Evolutionary conservation across 2,113 vertebrate genomes (phyloP).

Genomic region (Ciconia stormi): DNA sequence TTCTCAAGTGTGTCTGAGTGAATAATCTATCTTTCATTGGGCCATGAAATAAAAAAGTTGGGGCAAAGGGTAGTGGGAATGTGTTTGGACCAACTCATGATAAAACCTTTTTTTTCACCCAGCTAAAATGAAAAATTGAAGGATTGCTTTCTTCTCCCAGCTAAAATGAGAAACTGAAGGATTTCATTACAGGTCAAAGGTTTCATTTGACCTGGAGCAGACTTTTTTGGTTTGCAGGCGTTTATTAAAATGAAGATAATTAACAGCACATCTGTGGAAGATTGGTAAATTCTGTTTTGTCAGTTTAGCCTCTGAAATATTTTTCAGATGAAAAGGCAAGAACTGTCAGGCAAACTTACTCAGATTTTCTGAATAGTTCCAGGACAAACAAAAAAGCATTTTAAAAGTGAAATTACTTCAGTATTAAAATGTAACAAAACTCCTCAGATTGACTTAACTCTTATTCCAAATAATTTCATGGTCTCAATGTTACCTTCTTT

Average conservation of each 20-base stretch:
- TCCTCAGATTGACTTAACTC: neutral
- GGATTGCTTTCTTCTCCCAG: neutral
- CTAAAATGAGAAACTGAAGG: neutral
- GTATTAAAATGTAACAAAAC: neutral
- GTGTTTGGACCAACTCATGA: neutral
- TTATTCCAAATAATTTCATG: neutral
- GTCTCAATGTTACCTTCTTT: neutral
- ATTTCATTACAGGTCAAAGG: neutral
- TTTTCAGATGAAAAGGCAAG: neutral
- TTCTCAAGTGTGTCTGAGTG: neutral
- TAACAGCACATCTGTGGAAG: neutral
- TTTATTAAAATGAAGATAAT: constrained; percentile 7
- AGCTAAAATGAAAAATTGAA: neutral
- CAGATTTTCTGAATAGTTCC: neutral
- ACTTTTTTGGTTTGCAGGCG: neutral
- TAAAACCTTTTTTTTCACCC: neutral
- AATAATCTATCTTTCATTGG: neutral
- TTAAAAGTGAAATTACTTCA: neutral
- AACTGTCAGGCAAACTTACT: neutral
- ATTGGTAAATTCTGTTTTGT: neutral
- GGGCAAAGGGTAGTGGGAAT: neutral
- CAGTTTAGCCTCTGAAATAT: neutral
- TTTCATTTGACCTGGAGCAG: neutral
- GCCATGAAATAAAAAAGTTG: neutral
- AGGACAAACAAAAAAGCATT: neutral